A percentile compares a stretch with the other conserved stretches of the same genome.
These are phyloP conservation scores for Heterochromis multidens DNA, from an alignment of 2,113 vertebrate genomes.

Conservation along the genomic window DNA sequence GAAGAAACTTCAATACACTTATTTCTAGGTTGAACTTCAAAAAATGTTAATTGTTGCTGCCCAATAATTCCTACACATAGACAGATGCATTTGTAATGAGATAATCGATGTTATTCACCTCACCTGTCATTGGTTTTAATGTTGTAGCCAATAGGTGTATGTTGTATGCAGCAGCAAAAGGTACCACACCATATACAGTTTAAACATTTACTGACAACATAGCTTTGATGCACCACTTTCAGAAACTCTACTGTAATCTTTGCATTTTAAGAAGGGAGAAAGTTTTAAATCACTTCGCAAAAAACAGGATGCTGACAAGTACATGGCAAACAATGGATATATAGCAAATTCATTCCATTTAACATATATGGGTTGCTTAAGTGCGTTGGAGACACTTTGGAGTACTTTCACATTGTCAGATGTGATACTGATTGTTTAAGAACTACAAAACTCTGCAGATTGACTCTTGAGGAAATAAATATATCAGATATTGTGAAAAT, in stretches of 20 bases:
- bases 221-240: background rate
- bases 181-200: background rate
- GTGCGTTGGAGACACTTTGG: background rate
- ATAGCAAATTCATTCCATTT: background rate
- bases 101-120: background rate
- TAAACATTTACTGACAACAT: background rate
- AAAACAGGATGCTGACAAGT: conserved; percentile 5
- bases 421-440: background rate
- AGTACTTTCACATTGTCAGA: background rate
- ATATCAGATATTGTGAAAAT: background rate
- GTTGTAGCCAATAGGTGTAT: background rate
- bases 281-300: background rate
- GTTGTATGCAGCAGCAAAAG: background rate
- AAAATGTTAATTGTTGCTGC: background rate
- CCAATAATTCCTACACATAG: background rate
- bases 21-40: background rate
- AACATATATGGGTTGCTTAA: background rate
- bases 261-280: background rate
- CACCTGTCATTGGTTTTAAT: background rate
- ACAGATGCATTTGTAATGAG: background rate
- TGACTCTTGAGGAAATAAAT: background rate
- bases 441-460: background rate
- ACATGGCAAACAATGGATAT: conserved; percentile 24
- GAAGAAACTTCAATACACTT: background rate
- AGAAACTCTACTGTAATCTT: background rate